Conservation (phyloP, 2,113 vertebrate species). For the Garra rufa region DNA sequence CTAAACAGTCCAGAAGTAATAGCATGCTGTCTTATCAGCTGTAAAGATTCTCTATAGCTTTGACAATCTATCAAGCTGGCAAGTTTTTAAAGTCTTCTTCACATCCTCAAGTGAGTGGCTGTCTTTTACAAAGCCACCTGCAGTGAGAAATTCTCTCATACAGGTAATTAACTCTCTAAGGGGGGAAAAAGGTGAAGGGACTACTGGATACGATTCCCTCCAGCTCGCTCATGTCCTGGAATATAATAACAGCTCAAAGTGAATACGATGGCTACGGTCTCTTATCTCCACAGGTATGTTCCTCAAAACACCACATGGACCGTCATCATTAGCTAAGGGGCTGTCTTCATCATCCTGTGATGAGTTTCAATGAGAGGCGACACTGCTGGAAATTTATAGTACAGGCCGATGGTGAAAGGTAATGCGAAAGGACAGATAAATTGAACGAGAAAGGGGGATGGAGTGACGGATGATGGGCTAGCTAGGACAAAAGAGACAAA, state of each 20-base stretch:
- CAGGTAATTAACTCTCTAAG: conserved; percentile 46
- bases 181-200: neutral
- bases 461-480: neutral
- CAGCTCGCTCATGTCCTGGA: conserved; percentile 11
- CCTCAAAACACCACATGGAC: conserved; percentile 26
- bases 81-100: conserved; percentile 8
- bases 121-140: conserved; percentile 15
- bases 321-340: conserved; percentile 23
- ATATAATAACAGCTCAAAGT: conserved; percentile 34
- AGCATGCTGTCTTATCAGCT: neutral
- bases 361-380: conserved; percentile 20
- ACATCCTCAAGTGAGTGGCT: conserved; percentile 18
- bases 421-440: conserved; percentile 8
- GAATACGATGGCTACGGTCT: neutral
- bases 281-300: conserved; percentile 41
- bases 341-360: conserved; percentile 15
- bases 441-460: conserved; percentile 3
- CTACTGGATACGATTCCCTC: conserved; percentile 7
- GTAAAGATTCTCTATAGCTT: conserved; percentile 8
- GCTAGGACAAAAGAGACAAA: conserved; percentile 21
- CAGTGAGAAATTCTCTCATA: conserved; percentile 11
- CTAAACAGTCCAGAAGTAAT: neutral
- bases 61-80: conserved; percentile 19
- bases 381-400: conserved; percentile 24
- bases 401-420: conserved; percentile 8